Conservation (phyloP, 2,888 invertebrate genomes). For the Meandrusa payeni region DNA sequence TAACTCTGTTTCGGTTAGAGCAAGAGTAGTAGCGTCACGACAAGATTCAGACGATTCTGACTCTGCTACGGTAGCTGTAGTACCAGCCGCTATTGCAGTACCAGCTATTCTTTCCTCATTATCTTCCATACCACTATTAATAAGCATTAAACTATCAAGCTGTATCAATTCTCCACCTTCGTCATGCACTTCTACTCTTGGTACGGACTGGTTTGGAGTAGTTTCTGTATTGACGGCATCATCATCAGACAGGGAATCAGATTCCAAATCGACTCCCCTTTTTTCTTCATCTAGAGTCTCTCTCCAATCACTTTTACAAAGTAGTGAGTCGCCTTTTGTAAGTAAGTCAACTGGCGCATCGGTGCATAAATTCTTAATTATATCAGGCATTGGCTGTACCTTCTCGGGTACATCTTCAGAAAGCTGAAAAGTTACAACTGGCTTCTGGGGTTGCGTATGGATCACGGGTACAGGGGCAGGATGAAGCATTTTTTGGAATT, state of each 20-base stretch:
- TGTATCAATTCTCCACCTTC: constrained; percentile 85
- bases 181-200: constrained; percentile 87
- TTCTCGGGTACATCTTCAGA: constrained; percentile 60
- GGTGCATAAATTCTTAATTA: constrained; percentile 74
- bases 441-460: constrained; percentile 37
- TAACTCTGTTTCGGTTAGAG: constrained; percentile 91
- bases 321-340: constrained; percentile 53
- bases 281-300: constrained; percentile 68
- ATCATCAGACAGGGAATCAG: constrained; percentile 79
- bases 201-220: constrained; percentile 76
- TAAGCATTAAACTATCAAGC: constrained; percentile 80
- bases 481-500: constrained; percentile 92
- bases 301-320: constrained; percentile 58
- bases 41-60: constrained; percentile 84
- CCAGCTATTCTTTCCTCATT: constrained; percentile 50
- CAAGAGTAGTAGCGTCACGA: constrained; percentile 85
- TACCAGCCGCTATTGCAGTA: constrained; percentile 62
- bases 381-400: constrained; percentile 80
- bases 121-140: constrained; percentile 50
- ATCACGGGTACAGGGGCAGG: constrained; percentile 82
- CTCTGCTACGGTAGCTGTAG: constrained; percentile 60
- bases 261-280: constrained; percentile 60
- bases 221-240: constrained; percentile 64
- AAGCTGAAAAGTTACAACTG: constrained; percentile 50
- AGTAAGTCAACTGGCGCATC: constrained; percentile 66